Conservation (phyloP, 2,113 vertebrate species). For the Phrynocephalus versicolor region DNA sequence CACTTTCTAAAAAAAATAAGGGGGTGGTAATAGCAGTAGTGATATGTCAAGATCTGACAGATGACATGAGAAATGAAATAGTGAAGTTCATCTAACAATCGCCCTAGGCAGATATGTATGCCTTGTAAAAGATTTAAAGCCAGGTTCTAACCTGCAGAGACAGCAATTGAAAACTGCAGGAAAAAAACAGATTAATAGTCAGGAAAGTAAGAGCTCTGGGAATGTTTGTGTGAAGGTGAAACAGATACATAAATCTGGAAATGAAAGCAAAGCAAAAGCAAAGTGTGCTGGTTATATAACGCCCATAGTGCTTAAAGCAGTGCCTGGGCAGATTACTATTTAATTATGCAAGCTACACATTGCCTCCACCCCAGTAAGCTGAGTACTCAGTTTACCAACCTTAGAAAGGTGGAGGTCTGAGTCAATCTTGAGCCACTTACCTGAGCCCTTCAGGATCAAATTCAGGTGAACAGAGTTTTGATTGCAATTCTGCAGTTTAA, state of each 20-base stretch:
- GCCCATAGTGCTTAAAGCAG: background rate
- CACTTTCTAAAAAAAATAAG: slow-evolving; percentile 35
- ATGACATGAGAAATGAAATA: slow-evolving; percentile 30
- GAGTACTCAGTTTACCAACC: too few relatives aligned
- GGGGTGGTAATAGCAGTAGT: slow-evolving; percentile 1
- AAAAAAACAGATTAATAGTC: slow-evolving; percentile 19
- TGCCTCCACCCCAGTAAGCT: too few relatives aligned
- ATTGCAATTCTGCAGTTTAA: too few relatives aligned
- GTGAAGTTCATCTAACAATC: slow-evolving; percentile 31
- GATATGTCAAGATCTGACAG: slow-evolving; percentile 24
- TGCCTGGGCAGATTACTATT: too few relatives aligned
- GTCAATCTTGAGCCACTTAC: too few relatives aligned
- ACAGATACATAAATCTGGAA: slow-evolving; percentile 21
- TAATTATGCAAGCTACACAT: too few relatives aligned
- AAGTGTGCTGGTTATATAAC: too few relatives aligned
- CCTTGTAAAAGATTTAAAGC: slow-evolving; percentile 50
- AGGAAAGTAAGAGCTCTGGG: slow-evolving; percentile 26
- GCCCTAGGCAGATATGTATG: slow-evolving; percentile 40
- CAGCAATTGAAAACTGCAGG: slow-evolving; percentile 22
- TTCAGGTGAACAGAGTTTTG: too few relatives aligned
- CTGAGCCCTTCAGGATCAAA: too few relatives aligned
- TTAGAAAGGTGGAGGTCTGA: too few relatives aligned
- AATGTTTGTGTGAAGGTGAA: slow-evolving; percentile 25
- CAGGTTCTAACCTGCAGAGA: slow-evolving; percentile 38
- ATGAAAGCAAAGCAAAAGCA: background rate